These are phyloP conservation scores for Chionomys nivalis DNA, from an alignment of 2,113 vertebrate genomes.

Conservation along the genomic window DNA sequence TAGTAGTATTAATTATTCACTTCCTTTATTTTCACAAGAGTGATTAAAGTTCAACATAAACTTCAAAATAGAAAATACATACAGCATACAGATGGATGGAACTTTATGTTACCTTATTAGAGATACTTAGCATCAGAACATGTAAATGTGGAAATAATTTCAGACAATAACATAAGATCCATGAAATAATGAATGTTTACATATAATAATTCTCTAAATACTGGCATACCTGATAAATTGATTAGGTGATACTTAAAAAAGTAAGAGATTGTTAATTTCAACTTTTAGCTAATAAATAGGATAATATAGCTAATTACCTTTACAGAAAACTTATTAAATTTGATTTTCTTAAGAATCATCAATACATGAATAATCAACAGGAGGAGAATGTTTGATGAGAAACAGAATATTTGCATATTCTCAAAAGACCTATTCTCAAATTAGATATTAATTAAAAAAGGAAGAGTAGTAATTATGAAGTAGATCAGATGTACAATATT, in stretches of 20 bases:
- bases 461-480: slow-evolving; percentile 12
- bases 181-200: background rate
- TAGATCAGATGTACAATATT: background rate
- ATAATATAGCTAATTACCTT: background rate
- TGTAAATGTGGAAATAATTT: background rate
- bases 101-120: background rate
- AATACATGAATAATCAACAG: background rate
- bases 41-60: background rate
- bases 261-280: background rate
- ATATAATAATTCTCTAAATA: background rate
- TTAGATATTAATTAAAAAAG: slow-evolving; percentile 45
- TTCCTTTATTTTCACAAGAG: background rate
- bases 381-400: background rate
- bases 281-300: background rate
- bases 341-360: slow-evolving; percentile 43
- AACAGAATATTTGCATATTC: background rate
- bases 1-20: background rate
- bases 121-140: background rate
- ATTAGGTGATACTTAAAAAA: background rate
- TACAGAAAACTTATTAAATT: background rate
- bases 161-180: background rate
- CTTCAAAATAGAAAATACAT: background rate
- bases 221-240: background rate
- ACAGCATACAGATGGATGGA: background rate
- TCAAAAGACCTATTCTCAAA: slow-evolving; percentile 21